Evolutionary conservation across 2,797 vertebrate species (phyloP).

Genomic region (Heterohyrax brucei): DNA sequence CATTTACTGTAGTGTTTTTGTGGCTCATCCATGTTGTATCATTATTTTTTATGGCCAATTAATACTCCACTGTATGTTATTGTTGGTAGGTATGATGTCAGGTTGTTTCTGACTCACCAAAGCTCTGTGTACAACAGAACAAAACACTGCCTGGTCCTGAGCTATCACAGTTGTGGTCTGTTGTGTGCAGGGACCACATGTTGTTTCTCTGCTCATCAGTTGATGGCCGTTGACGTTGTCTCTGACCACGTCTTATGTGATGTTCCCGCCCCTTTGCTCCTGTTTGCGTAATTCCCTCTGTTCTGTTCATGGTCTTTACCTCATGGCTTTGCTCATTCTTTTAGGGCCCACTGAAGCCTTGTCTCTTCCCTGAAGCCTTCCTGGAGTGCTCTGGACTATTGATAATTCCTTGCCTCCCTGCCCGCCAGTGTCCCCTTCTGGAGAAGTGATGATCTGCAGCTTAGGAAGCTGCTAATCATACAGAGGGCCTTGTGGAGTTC

Average conservation of each 20-base stretch:
- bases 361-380: background rate
- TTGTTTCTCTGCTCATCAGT: background rate
- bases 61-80: background rate
- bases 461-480: background rate
- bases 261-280: background rate
- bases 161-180: too few species aligned
- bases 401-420: fast-evolving
- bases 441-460: background rate
- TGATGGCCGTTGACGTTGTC: background rate
- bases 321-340: background rate
- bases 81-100: too few species aligned
- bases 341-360: background rate
- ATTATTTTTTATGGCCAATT: background rate
- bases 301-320: background rate
- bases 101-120: too few species aligned
- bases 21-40: background rate
- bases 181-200: background rate
- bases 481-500: fast-evolving
- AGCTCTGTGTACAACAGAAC: too few species aligned
- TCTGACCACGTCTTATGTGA: background rate
- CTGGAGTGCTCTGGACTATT: background rate
- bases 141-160: too few species aligned
- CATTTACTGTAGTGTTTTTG: background rate
- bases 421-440: background rate
- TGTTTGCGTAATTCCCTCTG: background rate